Base-by-base conservation (phyloP, 2,113 vertebrate genomes). In the Rhipidura dahli region DNA sequence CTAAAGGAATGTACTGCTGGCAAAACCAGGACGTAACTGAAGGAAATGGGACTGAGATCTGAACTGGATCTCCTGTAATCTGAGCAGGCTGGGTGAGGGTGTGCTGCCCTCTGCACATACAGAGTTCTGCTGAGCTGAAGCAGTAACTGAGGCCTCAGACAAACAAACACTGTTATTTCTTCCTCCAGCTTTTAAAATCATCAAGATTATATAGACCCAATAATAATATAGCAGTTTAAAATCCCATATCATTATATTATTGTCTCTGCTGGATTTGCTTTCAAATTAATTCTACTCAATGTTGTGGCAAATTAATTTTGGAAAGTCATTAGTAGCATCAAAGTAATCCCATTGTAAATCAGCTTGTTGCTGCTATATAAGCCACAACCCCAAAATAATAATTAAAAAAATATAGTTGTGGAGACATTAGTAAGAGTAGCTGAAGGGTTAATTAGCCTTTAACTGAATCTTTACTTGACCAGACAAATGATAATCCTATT, bases 401-500 rank as follows among this genome's bases (percentile, higher is more conserved):
- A 61, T 35, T 27, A 33, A 10, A 35, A 11, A 39, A 23, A 28
- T 42, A 28, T n/a, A 37, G 75, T 24, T 40, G 13, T 70, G 24
- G 21, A 80, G 13, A 66, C 15, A 47, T 82, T 79, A 73, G 27
- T 76, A 90, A 64, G 45, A 87, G 82, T 68, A 91, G 35, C 61
- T 93, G 92, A 97, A 96, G 96, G 93, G 95, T 97, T 97, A 97
- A 97, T 75, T 94, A 57, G 49, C 63, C 59, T 63, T 54, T 94
- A 96, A 97, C 93, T 91, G 89, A 97, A 91, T 89, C 90, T 83
- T 81, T 94, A 90, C 87, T 97, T 97, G 97, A 97, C 97, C 97
- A 95, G 91, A 87, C 40, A 97, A 92, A 96, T 97, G 86, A 95
- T 92, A 95, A 90, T 71, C 70, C 66, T 87, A 63, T 90, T 94